Evolutionary conservation across 2,797 vertebrate genomes (phyloP), one percentile per base, ranked within the genome.

Genomic region (Kryptopterus vitreolus): DNA sequence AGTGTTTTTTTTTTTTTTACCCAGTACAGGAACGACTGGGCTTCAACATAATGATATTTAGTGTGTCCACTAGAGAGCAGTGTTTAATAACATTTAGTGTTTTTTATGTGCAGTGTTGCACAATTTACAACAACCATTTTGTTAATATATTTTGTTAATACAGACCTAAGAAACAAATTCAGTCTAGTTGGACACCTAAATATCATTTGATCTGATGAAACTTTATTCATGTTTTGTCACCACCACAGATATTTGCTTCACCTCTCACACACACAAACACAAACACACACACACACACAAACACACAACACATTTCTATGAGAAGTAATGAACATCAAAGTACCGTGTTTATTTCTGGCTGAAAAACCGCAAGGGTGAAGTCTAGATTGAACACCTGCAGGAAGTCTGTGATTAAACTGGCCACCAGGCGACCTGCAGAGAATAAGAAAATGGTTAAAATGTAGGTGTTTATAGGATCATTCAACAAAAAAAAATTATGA

Each of bases 341-440:
- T 93, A 98, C 96, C 69, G 92, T 93, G 92, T 95, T 96, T 63
- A 95, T 94, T 92, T 99, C 98, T 1, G 98, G 96, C 77, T 97
- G 96, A 87, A 99, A 98, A 65, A 99, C 98, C 0, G 97, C 94
- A 53, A 97, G 88, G 0, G 95, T 99, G 89, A 98, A 98, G 91
- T 99, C 96, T 82, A 99, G 93, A 85, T 96, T 94, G 86, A 97
- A 98, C 85, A 96, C 95, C 22, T 95, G 96, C 61, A 99, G 95
- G 85, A 98, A 98, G 89, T 99, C 98, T 38, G 95, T 86, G 61
- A 99, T 93, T 20, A 99, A 96, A 89, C 94, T 92, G 43, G 95
- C 94, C 35, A 94, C 95, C 82, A 97, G 89, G 3, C 94, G 94
- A 77, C 97, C 96, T 99, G 89, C 3, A 85, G 83, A 70, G 52